Evolutionary conservation across 2,113 vertebrate species (phyloP).

Genomic region (Penelope pileata): DNA sequence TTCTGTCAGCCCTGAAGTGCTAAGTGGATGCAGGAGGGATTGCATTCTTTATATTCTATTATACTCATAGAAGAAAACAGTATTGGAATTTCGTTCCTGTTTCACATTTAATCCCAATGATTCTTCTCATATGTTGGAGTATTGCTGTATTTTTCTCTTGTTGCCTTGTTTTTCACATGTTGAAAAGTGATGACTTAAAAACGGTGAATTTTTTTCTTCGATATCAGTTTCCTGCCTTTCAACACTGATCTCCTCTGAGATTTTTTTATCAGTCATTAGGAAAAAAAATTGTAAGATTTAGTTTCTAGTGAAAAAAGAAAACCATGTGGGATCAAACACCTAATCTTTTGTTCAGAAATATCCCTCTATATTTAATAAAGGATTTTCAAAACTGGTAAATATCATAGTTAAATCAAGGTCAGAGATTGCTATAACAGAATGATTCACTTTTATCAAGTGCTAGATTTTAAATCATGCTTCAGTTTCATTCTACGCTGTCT

Average conservation of each 20-base stretch:
- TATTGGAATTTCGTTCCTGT: not conserved
- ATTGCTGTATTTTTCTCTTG: not conserved
- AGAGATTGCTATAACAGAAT: not conserved
- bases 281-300: not conserved
- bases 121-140: not conserved
- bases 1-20: not conserved
- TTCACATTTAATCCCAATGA: not conserved
- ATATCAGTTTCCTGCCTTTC: not conserved
- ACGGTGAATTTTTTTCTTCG: not conserved
- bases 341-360: not conserved
- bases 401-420: not conserved
- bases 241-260: not conserved
- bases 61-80: not conserved
- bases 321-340: not conserved
- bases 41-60: not conserved
- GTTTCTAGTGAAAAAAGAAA: not conserved
- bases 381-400: not conserved
- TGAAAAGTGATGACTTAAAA: not conserved
- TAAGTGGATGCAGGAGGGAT: not conserved
- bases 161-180: not conserved
- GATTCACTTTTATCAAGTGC: not conserved
- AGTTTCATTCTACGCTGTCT: not conserved
- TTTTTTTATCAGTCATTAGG: not conserved
- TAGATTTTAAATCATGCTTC: not conserved
- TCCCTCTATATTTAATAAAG: not conserved